Conservation (phyloP, 2,888 invertebrate genomes). For the Aplocera efformata region DNA sequence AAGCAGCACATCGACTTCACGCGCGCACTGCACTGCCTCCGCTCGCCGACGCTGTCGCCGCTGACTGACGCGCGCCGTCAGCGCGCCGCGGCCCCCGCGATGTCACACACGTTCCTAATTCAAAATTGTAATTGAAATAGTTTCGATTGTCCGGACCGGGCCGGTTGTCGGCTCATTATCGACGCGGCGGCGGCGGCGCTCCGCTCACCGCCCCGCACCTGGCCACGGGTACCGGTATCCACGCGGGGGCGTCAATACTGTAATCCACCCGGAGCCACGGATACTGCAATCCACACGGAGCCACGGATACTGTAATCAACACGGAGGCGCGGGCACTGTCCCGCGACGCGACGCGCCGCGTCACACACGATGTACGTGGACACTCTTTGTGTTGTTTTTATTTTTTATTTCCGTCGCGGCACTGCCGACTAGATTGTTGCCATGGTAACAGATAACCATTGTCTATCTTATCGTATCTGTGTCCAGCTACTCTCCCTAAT, state of each 20-base stretch:
- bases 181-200: neutral
- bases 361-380: neutral
- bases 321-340: conserved; percentile 13
- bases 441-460: conserved; percentile 48
- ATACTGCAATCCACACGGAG: neutral
- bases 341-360: conserved; percentile 1
- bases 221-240: conserved; percentile 1
- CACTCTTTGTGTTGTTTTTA: neutral
- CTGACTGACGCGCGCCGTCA: neutral
- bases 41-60: neutral
- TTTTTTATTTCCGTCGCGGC: conserved; percentile 4
- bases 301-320: conserved; percentile 3
- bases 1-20: conserved; percentile 61
- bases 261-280: conserved; percentile 2
- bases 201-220: too few species aligned
- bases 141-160: neutral
- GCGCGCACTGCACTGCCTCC: conserved; percentile 6
- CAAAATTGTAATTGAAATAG: conserved; percentile 3
- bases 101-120: conserved; percentile 24
- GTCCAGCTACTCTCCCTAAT: conserved; percentile 22
- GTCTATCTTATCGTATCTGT: conserved; percentile 36
- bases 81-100: neutral
- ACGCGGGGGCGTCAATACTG: conserved; percentile 10
- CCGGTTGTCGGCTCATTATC: too few species aligned
- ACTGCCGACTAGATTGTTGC: conserved; percentile 32